These are phyloP conservation scores for Ischnus inquisitorius DNA, from an alignment of 2,888 invertebrate species.

Conservation along the genomic window DNA sequence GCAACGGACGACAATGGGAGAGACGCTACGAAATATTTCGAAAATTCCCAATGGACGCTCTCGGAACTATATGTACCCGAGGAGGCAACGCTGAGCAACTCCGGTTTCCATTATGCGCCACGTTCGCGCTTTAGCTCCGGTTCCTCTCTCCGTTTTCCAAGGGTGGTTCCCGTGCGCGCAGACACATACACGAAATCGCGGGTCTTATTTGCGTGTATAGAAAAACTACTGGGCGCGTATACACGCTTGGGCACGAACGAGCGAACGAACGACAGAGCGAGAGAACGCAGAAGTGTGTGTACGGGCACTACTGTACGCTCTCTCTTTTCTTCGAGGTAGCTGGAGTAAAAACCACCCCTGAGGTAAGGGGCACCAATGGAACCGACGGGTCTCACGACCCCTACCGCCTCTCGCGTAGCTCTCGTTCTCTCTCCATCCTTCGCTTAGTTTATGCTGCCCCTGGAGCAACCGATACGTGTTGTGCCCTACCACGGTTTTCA, in stretches of 20 bases:
- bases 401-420: slow-evolving; percentile 62
- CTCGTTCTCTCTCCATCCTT: slow-evolving; percentile 38
- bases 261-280: slow-evolving; percentile 53
- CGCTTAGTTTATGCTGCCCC: slow-evolving; percentile 55
- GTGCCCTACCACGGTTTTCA: slow-evolving; percentile 61
- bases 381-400: slow-evolving; percentile 73
- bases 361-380: slow-evolving; percentile 81
- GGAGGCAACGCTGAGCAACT: slow-evolving; percentile 65
- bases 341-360: slow-evolving; percentile 83
- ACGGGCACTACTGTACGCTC: slow-evolving; percentile 55
- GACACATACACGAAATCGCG: slow-evolving; percentile 62
- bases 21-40: slow-evolving; percentile 78
- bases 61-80: slow-evolving; percentile 2
- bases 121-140: slow-evolving; percentile 74
- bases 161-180: slow-evolving; percentile 73
- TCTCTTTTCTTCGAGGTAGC: slow-evolving; percentile 81
- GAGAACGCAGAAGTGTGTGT: slow-evolving; percentile 39
- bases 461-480: slow-evolving; percentile 42
- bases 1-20: slow-evolving; percentile 76
- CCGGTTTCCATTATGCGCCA: slow-evolving; percentile 81
- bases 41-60: slow-evolving; percentile 79
- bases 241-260: neutral
- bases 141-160: slow-evolving; percentile 65
- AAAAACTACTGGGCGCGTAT: slow-evolving; percentile 49
- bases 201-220: slow-evolving; percentile 22